Conservation (phyloP, 2,888 invertebrate species). For the Harpagoxenus sublaevis region DNA sequence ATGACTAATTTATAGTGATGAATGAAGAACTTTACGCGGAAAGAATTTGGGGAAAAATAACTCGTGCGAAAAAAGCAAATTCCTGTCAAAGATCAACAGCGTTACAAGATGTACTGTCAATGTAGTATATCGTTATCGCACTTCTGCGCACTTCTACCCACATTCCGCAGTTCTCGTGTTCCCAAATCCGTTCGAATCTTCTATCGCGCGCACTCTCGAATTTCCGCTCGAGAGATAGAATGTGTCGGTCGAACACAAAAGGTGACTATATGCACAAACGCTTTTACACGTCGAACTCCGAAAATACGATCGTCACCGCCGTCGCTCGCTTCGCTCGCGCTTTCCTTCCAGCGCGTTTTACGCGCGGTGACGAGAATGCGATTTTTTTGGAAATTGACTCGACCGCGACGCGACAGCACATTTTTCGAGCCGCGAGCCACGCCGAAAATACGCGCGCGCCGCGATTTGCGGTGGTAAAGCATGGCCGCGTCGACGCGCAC, state of each 20-base stretch:
- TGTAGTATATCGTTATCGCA: slow-evolving; percentile 28
- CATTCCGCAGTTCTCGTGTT: slow-evolving; percentile 32
- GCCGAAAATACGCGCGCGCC: slow-evolving; percentile 22
- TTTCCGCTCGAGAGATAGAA: slow-evolving; percentile 29
- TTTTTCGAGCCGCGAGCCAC: slow-evolving; percentile 27
- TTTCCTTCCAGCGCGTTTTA: not conserved
- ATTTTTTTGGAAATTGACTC: slow-evolving; percentile 37
- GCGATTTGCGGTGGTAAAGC: slow-evolving; percentile 51
- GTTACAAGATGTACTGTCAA: slow-evolving; percentile 18
- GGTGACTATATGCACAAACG: slow-evolving; percentile 32
- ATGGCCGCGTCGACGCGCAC: slow-evolving; percentile 54
- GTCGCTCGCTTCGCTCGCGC: not conserved
- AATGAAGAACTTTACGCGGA: not conserved
- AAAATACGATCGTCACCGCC: slow-evolving; percentile 21
- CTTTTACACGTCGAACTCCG: slow-evolving; percentile 17
- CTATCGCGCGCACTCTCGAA: slow-evolving; percentile 31
- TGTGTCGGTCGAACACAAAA: slow-evolving; percentile 31
- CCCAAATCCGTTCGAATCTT: slow-evolving; percentile 30
- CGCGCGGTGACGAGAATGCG: not conserved
- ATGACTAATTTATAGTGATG: not conserved
- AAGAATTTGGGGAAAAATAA: not conserved
- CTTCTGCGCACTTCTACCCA: not conserved
- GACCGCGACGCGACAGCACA: slow-evolving; percentile 22
- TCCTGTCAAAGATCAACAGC: slow-evolving; percentile 9
- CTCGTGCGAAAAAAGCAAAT: not conserved